These are phyloP conservation scores for Phyllotreta cruciferae DNA, from an alignment of 2,888 invertebrate species.

Conservation along the genomic window DNA sequence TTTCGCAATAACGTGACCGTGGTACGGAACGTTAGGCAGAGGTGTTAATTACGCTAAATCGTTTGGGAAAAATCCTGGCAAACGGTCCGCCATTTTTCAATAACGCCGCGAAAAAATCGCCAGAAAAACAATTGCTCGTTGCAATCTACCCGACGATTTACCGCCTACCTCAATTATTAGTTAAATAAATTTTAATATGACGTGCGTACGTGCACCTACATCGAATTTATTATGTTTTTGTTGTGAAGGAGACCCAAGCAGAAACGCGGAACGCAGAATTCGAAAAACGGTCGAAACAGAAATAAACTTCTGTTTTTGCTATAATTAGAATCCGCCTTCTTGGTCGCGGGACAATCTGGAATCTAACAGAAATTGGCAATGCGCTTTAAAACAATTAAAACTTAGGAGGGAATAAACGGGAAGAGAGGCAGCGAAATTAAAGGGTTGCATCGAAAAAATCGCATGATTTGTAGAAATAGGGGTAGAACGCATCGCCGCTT, in stretches of 20 bases:
- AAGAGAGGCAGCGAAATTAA: slow-evolving; percentile 22
- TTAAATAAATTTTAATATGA: no score
- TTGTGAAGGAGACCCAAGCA: no score
- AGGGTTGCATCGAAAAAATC: slow-evolving; percentile 55
- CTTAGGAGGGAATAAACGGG: slow-evolving; percentile 44
- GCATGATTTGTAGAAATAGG: slow-evolving; percentile 57
- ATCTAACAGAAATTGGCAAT: slow-evolving; percentile 54
- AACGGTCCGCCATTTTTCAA: slow-evolving; percentile 29
- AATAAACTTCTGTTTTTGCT: slow-evolving; percentile 11
- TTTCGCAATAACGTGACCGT: slow-evolving; percentile 14
- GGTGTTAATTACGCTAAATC: slow-evolving; percentile 42
- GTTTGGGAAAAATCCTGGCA: slow-evolving; percentile 40
- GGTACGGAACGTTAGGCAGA: slow-evolving; percentile 31
- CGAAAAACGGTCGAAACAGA: no score
- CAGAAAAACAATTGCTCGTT: slow-evolving; percentile 27
- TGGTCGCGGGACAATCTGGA: slow-evolving; percentile 36
- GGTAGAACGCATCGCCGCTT: slow-evolving; percentile 45
- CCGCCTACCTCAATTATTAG: no score
- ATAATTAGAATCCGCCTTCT: slow-evolving; percentile 24
- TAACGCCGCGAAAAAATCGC: slow-evolving; percentile 18
- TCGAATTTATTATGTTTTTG: no score
- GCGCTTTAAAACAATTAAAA: slow-evolving; percentile 59
- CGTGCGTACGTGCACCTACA: no score
- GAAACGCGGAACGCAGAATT: no score
- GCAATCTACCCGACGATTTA: slow-evolving; percentile 5